phyloP scores from a whole-genome alignment of 2,113 vertebrate genomes.

The Macaca mulatta region DNA sequence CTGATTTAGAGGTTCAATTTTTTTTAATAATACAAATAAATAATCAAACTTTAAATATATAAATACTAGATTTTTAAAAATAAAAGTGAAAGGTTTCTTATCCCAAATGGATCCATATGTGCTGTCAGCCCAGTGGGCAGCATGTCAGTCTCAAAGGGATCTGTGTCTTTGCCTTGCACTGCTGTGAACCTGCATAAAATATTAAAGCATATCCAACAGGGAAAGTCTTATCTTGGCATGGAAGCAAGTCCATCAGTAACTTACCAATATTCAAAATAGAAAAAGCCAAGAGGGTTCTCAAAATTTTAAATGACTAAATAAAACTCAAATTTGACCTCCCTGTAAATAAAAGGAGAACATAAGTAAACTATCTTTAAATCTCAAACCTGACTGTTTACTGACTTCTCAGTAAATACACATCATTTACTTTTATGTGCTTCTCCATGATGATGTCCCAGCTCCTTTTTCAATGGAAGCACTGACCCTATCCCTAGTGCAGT shows the following conservation, averaged over 20 bases:
- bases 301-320: conserved; percentile 23
- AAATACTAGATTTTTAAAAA: not conserved
- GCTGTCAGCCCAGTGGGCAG: not conserved
- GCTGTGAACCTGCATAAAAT: conserved; percentile 27
- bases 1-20: not conserved
- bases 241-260: conserved; percentile 16
- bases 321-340: conserved; percentile 17
- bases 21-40: conserved; percentile 4
- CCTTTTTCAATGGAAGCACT: conserved; percentile 84
- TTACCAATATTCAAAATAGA: conserved; percentile 20
- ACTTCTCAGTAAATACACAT: not conserved
- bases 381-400: not conserved
- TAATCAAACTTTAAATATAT: not conserved
- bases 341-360: not conserved
- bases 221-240: not conserved
- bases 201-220: not conserved
- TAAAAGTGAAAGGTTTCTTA: not conserved
- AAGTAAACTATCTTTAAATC: not conserved
- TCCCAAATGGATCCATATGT: not conserved
- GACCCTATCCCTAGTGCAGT: conserved; percentile 89
- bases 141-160: not conserved
- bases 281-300: not conserved
- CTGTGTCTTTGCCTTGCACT: not conserved
- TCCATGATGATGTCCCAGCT: conserved; percentile 88
- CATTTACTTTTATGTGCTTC: conserved; percentile 92